Evolutionary conservation across 1,140 invertebrate genomes (phyloP).

Genomic region (Zophobas atratus): DNA sequence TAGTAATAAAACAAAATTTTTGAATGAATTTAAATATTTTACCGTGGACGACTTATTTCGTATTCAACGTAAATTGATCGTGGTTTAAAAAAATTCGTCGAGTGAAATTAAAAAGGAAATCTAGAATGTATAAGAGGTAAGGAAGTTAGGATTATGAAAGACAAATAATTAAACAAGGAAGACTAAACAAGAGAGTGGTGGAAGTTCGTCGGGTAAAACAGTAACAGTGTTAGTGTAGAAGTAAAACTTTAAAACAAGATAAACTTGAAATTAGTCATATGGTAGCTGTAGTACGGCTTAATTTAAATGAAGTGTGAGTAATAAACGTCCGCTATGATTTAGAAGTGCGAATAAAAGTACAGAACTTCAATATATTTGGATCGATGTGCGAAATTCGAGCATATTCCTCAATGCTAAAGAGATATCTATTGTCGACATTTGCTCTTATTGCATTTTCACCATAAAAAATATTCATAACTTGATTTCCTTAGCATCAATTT

Average conservation of each 20-base stretch:
- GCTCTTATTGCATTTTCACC: slow-evolving; percentile 48
- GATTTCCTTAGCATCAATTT: slow-evolving; percentile 52
- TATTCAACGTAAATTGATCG: slow-evolving; percentile 22
- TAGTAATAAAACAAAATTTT: slow-evolving; percentile 30
- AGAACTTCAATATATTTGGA: slow-evolving; percentile 11
- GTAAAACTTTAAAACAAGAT: slow-evolving; percentile 34
- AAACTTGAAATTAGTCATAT: slow-evolving; percentile 36
- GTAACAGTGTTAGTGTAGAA: slow-evolving; percentile 22
- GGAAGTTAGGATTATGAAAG: slow-evolving; percentile 20
- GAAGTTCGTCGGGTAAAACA: slow-evolving; percentile 14
- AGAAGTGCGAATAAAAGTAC: slow-evolving; percentile 2
- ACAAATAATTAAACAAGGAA: slow-evolving; percentile 29
- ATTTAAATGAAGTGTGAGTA: slow-evolving; percentile 8
- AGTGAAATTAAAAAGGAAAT: not conserved
- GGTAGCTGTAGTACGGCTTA: slow-evolving; percentile 10
- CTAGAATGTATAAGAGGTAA: slow-evolving; percentile 12
- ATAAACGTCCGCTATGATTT: slow-evolving; percentile 24
- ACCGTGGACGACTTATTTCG: slow-evolving; percentile 9
- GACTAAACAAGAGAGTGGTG: slow-evolving; percentile 27
- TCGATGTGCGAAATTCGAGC: slow-evolving; percentile 17
- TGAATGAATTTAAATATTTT: slow-evolving; percentile 26
- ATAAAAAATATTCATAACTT: slow-evolving; percentile 53
- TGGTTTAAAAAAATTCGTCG: not conserved
- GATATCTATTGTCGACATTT: slow-evolving; percentile 43
- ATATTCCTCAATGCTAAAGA: slow-evolving; percentile 29